Evolutionary conservation across 2,113 vertebrate genomes (phyloP), one percentile per base, ranked within the genome.

Genomic region (Chionomys nivalis): DNA sequence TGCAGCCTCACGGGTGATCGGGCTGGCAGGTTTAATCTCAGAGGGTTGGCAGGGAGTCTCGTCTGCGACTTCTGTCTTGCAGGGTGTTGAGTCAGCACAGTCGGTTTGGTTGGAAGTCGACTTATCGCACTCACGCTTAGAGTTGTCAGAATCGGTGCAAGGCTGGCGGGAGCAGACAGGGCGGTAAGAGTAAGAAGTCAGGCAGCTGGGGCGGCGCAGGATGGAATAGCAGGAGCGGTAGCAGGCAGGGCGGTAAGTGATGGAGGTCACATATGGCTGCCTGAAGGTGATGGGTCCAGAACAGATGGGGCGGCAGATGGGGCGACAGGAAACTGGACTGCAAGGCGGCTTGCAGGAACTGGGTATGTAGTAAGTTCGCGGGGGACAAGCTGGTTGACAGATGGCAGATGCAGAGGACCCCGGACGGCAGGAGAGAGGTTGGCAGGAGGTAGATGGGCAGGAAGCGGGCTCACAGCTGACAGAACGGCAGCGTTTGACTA

Each of bases 361-460:
- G 23, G 97, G 95, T 75, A 98, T 93, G 42, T 97, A 98, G 94
- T 96, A 98, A 75, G 97, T 97, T 21, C 94, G 63, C 26, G 94
- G 70, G 0, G 97, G 65, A 21, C 92, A 95, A 55, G 73, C 33
- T 66, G 97, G 96, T 33, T 86, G 97, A 89, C 95, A 96, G 95
- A 91, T 17, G 7, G 89, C 97, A 95, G 97, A 98, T 7, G 97
- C 97, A 14, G 97, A 98, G 75, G 97, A 98, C 19, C 97, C 97
- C 0, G 86, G 92, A 17, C 77, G 94, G 82, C 92, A 31, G 49
- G 79, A 92, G 49, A 76, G 81, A 58, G 97, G 92, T 33, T 91
- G 96, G 63, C 94, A 94, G 47, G 97, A 95, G 0, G 90, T 11
- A 21, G 97, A 12, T 5, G 83, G 89, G 24, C 95, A 95, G 66